Evolutionary conservation across 2,888 invertebrate genomes (phyloP).

Genomic region (Mythimna vitellina): DNA sequence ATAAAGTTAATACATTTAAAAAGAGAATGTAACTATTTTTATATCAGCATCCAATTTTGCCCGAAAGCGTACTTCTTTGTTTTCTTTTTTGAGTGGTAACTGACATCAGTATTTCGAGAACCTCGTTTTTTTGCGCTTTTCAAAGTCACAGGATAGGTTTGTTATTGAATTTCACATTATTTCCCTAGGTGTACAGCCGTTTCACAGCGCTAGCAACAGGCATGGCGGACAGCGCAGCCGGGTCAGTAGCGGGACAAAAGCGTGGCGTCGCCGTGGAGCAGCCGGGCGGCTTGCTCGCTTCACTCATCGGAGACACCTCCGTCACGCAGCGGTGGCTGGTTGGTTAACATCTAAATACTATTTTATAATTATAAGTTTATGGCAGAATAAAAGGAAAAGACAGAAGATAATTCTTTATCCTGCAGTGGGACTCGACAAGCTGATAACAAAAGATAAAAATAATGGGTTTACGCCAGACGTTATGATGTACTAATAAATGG

Average conservation of each 20-base stretch:
- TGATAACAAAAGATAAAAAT: too few species aligned
- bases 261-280: constrained; percentile 99
- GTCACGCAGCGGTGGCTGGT: constrained; percentile 99
- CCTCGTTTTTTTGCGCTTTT: background rate
- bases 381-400: background rate
- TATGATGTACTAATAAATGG: too few species aligned
- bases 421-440: too few species aligned
- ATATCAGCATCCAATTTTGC: background rate
- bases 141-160: background rate
- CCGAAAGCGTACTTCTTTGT: background rate
- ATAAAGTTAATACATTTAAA: too few species aligned
- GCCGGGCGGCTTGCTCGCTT: constrained; percentile 96
- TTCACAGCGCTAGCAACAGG: constrained; percentile 98
- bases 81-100: background rate
- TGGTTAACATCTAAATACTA: too few species aligned
- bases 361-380: too few species aligned
- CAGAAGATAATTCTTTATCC: too few species aligned
- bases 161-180: background rate
- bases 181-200: constrained; percentile 92
- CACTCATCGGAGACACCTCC: constrained; percentile 98
- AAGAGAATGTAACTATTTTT: too few species aligned
- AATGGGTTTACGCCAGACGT: too few species aligned
- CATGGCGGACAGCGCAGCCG: constrained; percentile 98
- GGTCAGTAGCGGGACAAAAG: constrained; percentile 98
- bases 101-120: background rate